Evolutionary conservation across 1,140 invertebrate species (phyloP).

Genomic region (Diploscapter pachys): DNA sequence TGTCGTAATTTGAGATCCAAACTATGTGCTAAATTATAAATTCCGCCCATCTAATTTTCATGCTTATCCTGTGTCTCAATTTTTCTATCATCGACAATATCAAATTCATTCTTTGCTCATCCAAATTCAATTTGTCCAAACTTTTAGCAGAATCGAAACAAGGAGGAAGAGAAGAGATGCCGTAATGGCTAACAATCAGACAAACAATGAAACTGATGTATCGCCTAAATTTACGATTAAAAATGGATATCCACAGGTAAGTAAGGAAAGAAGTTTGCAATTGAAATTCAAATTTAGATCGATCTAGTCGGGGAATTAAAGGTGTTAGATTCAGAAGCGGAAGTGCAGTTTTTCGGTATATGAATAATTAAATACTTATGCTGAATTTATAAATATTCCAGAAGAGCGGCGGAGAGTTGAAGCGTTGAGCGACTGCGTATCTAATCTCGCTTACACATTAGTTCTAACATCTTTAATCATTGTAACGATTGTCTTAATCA

Average conservation of each 20-base stretch:
- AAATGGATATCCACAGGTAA: constrained; percentile 18
- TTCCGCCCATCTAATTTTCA: too few relatives aligned
- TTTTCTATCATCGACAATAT: not conserved
- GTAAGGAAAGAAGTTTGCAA: not conserved
- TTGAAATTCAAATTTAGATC: constrained; percentile 24
- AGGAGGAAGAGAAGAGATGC: constrained; percentile 8
- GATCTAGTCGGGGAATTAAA: constrained; percentile 52
- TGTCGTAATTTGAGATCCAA: not conserved
- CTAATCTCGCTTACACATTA: constrained; percentile 4
- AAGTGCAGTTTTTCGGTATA: constrained; percentile 46
- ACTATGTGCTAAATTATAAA: not conserved
- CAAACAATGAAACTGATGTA: not conserved
- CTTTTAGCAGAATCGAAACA: not conserved
- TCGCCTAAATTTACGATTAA: not conserved
- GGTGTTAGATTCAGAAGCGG: constrained; percentile 52
- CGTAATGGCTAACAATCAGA: constrained; percentile 1
- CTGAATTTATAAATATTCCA: not conserved
- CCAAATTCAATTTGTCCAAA: not conserved
- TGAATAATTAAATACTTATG: not conserved
- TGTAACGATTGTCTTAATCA: not conserved
- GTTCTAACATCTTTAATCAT: not conserved
- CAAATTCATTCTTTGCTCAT: not conserved
- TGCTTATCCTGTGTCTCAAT: not conserved
- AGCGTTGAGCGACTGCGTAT: not conserved
- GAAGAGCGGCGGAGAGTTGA: not conserved